These are phyloP conservation scores for Balaenoptera acutorostrata DNA, from an alignment of 2,113 vertebrate genomes.

Conservation along the genomic window DNA sequence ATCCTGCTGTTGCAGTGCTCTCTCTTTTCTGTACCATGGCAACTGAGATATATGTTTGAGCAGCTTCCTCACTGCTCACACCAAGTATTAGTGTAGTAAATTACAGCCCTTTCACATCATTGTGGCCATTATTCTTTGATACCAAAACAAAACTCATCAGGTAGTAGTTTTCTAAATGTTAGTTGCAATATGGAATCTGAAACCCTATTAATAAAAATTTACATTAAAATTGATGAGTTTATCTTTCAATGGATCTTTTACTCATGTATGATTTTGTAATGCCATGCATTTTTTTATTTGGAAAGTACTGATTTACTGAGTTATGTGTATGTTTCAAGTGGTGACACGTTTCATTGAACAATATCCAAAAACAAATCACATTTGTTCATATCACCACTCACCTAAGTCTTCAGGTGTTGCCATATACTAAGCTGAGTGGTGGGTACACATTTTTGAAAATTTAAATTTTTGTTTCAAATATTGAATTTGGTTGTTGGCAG, in stretches of 20 bases:
- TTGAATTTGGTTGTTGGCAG: background rate
- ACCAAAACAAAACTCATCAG: too few relatives aligned
- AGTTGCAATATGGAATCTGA: too few relatives aligned
- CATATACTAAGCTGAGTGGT: background rate
- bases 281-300: too few relatives aligned
- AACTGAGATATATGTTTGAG: background rate
- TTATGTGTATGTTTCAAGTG: background rate
- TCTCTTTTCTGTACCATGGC: background rate
- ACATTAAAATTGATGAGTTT: too few relatives aligned
- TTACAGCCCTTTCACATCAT: background rate
- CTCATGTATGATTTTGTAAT: too few relatives aligned
- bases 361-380: background rate
- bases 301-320: background rate
- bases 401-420: background rate
- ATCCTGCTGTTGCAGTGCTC: background rate
- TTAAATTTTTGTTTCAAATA: background rate
- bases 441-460: background rate
- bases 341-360: background rate
- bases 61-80: background rate
- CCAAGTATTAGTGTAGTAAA: background rate
- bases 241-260: too few relatives aligned
- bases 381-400: background rate
- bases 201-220: too few relatives aligned
- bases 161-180: too few relatives aligned
- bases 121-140: too few relatives aligned